Evolutionary conservation across 2,113 vertebrate species (phyloP), one percentile per base, ranked within the genome.

Genomic region (Amia ocellicauda): DNA sequence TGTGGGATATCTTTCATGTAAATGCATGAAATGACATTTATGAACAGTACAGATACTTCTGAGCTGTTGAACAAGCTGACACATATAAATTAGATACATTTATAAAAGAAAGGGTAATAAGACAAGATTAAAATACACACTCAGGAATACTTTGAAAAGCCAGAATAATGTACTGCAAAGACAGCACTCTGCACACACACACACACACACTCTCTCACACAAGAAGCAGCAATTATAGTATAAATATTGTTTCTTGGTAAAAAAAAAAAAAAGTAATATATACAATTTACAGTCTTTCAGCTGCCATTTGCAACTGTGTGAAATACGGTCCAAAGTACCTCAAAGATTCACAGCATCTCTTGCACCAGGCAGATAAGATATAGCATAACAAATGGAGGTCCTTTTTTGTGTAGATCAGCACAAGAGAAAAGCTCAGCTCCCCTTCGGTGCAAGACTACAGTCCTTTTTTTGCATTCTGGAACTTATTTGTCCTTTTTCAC

Each of bases 291-390:
- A 74, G 63, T 65, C 64, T 45, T 20, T 41, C 76, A 78, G 81
- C 72, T 73, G 26, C 80, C 73, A 61, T 55, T 56, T 58, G 68
- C 66, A 69, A 64, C 49, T 29, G 42, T 50, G 66, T 73, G 71
- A 60, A 78, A 78, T 68, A 71, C 74, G 72, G 71, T 80, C 77
- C 77, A 74, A 54, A 73, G 84, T 83, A 85, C 84, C 80, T 53
- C 70, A 66, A 72, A 23, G 42, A 73, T 64, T 75, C 72, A 67
- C 62, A 62, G 61, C n/a, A 56, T 65, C 27, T 36, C 58, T 62
- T 70, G 69, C 62, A 65, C 66, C 62, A 63, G 62, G 59, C 54
- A 63, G 65, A 13, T 17, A 61, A 67, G 60, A 66, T 66, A 69
- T 22, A 53, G 51, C 47, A 43, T 47, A 23, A 36, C 62, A 54